Evolutionary conservation across 2,113 vertebrate genomes (phyloP).

Genomic region (Stictonetta naevosa): DNA sequence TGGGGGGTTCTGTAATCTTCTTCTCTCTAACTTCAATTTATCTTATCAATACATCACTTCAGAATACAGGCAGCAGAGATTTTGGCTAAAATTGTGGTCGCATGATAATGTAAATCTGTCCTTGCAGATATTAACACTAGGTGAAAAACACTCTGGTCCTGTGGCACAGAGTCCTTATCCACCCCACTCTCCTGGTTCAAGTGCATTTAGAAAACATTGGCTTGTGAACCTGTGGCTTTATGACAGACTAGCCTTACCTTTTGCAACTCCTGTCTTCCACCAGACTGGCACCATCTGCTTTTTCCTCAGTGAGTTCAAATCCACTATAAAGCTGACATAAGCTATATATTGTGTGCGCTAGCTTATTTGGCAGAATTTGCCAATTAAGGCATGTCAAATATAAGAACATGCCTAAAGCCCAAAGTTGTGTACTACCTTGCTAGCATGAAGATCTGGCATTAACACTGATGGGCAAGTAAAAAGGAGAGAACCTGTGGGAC

Average conservation of each 20-base stretch:
- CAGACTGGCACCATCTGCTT: not conserved
- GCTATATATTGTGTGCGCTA: not conserved
- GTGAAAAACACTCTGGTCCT: not conserved
- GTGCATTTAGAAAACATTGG: not conserved
- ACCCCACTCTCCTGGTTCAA: not conserved
- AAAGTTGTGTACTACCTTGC: not conserved
- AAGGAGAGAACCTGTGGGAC: not conserved
- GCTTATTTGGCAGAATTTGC: not conserved
- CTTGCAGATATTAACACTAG: not conserved
- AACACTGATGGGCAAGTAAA: not conserved
- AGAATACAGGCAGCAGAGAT: constrained; percentile 11
- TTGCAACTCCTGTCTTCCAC: not conserved
- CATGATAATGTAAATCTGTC: not conserved
- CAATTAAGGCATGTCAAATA: not conserved
- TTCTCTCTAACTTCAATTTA: constrained; percentile 12
- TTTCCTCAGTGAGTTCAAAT: not conserved
- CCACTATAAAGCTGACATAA: not conserved
- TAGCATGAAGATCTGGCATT: not conserved
- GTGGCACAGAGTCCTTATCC: not conserved
- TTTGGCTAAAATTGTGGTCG: constrained; percentile 13
- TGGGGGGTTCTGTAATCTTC: constrained; percentile 40
- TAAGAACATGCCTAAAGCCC: not conserved
- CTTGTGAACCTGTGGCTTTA: not conserved
- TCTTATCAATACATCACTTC: constrained; percentile 6
- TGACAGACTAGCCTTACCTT: not conserved